Evolutionary conservation across 35 echinoderm and acorn worm genomes (phyloP).

Genomic region (Stichopus chloronotus): DNA sequence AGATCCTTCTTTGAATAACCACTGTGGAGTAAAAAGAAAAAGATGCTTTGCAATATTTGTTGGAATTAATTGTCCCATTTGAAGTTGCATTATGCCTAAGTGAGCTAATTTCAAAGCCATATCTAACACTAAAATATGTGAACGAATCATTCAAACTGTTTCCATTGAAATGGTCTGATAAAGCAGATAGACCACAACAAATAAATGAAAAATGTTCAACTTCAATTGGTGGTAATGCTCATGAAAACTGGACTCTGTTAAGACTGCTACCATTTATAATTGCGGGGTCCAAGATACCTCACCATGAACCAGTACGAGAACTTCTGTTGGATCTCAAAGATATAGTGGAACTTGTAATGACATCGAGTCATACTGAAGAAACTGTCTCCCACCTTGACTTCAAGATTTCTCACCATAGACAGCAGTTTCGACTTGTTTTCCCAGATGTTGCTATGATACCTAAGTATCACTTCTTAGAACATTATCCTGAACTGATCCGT

Average conservation of each 20-base stretch:
- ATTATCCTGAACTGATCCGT: constrained; percentile 56
- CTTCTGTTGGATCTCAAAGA: constrained; percentile 71
- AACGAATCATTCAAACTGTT: constrained; percentile 63
- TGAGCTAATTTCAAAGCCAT: constrained; percentile 65
- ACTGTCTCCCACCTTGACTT: constrained; percentile 60
- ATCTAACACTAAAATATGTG: constrained; percentile 50
- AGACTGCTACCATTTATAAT: constrained; percentile 74
- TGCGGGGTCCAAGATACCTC: constrained; percentile 54
- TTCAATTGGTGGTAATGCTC: constrained; percentile 73
- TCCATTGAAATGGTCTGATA: constrained; percentile 70
- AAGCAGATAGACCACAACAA: constrained; percentile 57
- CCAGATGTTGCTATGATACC: constrained; percentile 52
- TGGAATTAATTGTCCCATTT: constrained; percentile 67
- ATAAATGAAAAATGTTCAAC: constrained; percentile 56
- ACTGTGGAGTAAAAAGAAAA: constrained; percentile 57
- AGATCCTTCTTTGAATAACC: constrained; percentile 57
- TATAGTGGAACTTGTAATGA: constrained; percentile 69
- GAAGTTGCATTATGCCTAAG: constrained; percentile 61
- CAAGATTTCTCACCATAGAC: constrained; percentile 62
- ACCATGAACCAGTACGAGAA: constrained; percentile 63
- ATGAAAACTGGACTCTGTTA: constrained; percentile 73
- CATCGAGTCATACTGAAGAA: constrained; percentile 58
- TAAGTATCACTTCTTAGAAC: constrained; percentile 69
- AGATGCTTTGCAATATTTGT: constrained; percentile 65
- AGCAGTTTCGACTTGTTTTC: constrained; percentile 48